These are phyloP conservation scores for Pseudolaguvia tuberculata DNA, from an alignment of 2,113 vertebrate genomes.

Conservation along the genomic window DNA sequence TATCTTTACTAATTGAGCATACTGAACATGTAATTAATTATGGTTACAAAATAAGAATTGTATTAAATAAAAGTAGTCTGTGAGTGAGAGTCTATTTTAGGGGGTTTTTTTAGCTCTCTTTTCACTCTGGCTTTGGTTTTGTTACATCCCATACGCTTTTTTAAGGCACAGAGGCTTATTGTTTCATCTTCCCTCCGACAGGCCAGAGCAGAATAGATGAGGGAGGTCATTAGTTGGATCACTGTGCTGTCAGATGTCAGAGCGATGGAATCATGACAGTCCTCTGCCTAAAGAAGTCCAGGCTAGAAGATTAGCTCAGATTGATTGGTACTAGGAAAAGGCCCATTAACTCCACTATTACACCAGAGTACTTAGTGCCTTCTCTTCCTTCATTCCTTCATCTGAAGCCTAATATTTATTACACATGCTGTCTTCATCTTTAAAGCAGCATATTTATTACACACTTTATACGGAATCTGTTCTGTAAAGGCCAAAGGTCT, in stretches of 20 bases:
- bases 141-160: background rate
- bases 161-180: background rate
- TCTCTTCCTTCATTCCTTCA: slow-evolving; percentile 20
- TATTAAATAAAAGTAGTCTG: background rate
- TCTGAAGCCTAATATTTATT: slow-evolving; percentile 30
- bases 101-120: background rate
- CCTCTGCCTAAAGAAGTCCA: slow-evolving; percentile 42
- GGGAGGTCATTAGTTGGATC: slow-evolving; percentile 18
- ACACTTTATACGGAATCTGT: background rate
- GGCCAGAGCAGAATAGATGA: slow-evolving; percentile 1
- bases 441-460: slow-evolving; percentile 6
- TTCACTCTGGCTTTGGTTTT: background rate
- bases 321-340: slow-evolving; percentile 54
- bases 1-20: background rate
- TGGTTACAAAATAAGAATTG: background rate
- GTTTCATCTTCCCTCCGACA: background rate
- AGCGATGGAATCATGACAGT: slow-evolving; percentile 43
- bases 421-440: background rate
- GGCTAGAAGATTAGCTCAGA: slow-evolving; percentile 48
- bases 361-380: slow-evolving; percentile 47
- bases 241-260: slow-evolving; percentile 33
- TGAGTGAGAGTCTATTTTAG: background rate
- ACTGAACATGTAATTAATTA: background rate
- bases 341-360: slow-evolving; percentile 54
- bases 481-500: background rate